Evolutionary conservation across 64 coral and sea anemone species (phyloP).

Genomic region (Actinia tenebrosa): DNA sequence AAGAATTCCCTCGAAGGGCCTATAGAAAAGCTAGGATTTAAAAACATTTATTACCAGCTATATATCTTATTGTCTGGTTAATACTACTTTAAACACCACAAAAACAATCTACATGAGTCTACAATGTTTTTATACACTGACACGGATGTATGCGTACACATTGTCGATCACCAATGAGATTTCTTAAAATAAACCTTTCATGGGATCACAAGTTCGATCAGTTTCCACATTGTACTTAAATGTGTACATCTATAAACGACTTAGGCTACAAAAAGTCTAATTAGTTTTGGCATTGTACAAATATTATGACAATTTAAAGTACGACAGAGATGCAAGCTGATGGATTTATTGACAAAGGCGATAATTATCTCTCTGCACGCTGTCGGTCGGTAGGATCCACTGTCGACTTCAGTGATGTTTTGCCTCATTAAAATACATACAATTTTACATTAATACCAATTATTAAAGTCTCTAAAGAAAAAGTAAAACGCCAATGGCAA

Average conservation of each 20-base stretch:
- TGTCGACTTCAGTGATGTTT: not conserved
- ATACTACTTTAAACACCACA: no score
- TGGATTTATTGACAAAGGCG: conserved; percentile 4
- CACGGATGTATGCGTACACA: no score
- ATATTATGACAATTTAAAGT: conserved; percentile 26
- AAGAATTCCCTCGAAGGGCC: no score
- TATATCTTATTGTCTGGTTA: no score
- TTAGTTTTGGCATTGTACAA: not conserved
- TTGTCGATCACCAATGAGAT: not conserved
- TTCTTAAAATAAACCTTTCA: not conserved
- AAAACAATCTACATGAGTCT: no score
- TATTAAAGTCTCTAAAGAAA: not conserved
- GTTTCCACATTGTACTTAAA: not conserved
- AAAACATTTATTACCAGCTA: no score
- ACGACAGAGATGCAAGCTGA: not conserved
- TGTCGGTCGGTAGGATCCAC: no score
- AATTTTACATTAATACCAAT: not conserved
- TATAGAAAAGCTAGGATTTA: no score
- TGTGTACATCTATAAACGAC: not conserved
- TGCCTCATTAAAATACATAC: not conserved
- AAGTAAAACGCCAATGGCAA: not conserved
- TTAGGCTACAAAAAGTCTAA: not conserved
- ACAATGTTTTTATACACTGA: no score
- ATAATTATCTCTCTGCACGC: not conserved
- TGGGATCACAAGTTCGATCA: not conserved